Evolutionary conservation across 2,797 vertebrate genomes (phyloP), one percentile per base, ranked within the genome.

Genomic region (Karalla daura): DNA sequence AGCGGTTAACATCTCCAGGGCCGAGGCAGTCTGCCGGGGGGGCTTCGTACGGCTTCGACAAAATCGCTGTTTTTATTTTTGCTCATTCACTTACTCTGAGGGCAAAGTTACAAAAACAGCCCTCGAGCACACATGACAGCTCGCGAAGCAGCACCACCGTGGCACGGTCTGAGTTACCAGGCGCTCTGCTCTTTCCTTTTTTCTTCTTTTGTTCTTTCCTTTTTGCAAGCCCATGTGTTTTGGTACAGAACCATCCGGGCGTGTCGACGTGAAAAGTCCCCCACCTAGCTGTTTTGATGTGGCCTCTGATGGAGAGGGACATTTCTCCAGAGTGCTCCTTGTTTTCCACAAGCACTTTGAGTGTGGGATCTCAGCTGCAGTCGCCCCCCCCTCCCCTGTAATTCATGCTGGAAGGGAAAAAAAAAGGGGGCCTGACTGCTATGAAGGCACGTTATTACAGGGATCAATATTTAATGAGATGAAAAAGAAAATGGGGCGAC

Each of bases 1-100:
- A 64, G 69, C 71, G 82, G 80, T 81, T 81, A 64, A 76, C 49
- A 55, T 86, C 81, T 86, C 59, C 46, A 24, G 40, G 71, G 78
- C 45, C 55, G 46, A 27, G 59, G 30, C 25, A 60, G 49, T 45
- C 23, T 67, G 69, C 60, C 32, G 2, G 20, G 32, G 20, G 32
- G 25, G 68, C 50, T 47, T 52, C 25, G 27, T 23, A 24, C 8
- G 9, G 67, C 62, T 52, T 60, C 21, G 50, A 55, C 65, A 63
- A 64, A 56, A 50, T 25, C 40, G 17, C 20, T 51, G 17, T 66
- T 60, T 44, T 21, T 44, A 44, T 67, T 80, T 69, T 65, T 74
- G 72, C 74, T 60, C 66, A 78, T 51, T 75, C 70, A 50, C 52
- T 71, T 15, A 37, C 14, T 30, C 36, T 58, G 60, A 14, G 36